These are phyloP conservation scores for Sitobion miscanthi DNA, from an alignment of 1,140 invertebrate species.

Conservation along the genomic window DNA sequence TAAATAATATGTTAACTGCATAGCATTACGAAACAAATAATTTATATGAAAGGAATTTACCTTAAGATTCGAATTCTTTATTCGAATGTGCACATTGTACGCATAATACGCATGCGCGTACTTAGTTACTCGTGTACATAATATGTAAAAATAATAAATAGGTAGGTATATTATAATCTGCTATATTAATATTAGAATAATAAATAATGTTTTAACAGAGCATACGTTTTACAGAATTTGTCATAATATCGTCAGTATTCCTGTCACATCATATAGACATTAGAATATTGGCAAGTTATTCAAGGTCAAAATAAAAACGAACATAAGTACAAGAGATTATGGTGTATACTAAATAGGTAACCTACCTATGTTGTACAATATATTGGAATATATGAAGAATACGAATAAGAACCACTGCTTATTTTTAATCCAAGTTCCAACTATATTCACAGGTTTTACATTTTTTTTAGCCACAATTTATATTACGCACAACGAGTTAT, in stretches of 20 bases:
- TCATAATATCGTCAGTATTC: slow-evolving; percentile 10
- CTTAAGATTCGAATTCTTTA: neutral
- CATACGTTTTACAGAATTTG: neutral
- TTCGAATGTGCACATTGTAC: neutral
- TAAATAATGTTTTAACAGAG: neutral
- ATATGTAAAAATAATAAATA: neutral
- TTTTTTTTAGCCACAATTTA: neutral
- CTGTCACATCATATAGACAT: neutral
- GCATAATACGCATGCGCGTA: too few relatives aligned
- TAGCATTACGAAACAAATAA: neutral
- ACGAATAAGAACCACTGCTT: neutral
- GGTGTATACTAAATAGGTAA: neutral
- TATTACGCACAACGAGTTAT: neutral
- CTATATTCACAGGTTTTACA: neutral
- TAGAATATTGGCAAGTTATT: neutral
- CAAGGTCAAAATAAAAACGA: neutral
- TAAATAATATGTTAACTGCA: neutral
- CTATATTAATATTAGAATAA: neutral
- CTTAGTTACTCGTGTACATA: neutral
- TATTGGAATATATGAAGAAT: neutral
- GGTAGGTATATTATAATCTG: neutral
- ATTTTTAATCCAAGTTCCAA: neutral
- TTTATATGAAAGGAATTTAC: neutral
- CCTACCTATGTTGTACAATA: neutral
- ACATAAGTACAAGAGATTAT: neutral